Conservation (phyloP, 2,888 invertebrate species). For the Trimorus sp. region DNA sequence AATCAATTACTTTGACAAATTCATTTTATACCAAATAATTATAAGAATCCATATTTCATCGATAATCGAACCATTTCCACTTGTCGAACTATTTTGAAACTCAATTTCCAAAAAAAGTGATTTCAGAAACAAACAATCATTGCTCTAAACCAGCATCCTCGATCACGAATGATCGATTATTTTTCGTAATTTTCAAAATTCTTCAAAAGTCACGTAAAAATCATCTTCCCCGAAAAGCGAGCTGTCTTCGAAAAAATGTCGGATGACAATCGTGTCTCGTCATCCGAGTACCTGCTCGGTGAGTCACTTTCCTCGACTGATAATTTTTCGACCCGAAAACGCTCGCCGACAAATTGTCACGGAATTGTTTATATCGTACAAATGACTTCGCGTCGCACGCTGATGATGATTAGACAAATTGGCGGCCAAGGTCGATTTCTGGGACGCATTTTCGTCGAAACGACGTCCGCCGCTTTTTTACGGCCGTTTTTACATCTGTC, state of each 20-base stretch:
- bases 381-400: not conserved
- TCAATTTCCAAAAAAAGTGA: no score
- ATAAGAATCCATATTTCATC: no score
- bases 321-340: slow-evolving; percentile 17
- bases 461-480: slow-evolving; percentile 35
- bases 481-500: slow-evolving; percentile 37
- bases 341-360: not conserved
- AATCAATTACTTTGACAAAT: no score
- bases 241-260: not conserved
- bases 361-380: not conserved
- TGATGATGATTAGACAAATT: slow-evolving; percentile 31
- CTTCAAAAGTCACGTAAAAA: no score
- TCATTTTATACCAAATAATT: no score
- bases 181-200: no score
- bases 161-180: no score
- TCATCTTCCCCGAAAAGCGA: slow-evolving; percentile 3
- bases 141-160: no score
- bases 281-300: slow-evolving; percentile 30
- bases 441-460: slow-evolving; percentile 28
- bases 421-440: slow-evolving; percentile 22
- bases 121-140: no score
- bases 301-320: not conserved
- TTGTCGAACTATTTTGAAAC: no score
- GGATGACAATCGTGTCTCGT: slow-evolving; percentile 21
- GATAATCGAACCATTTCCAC: no score